Evolutionary conservation across 2,888 invertebrate genomes (phyloP).

Genomic region (Chloromyia formosa): DNA sequence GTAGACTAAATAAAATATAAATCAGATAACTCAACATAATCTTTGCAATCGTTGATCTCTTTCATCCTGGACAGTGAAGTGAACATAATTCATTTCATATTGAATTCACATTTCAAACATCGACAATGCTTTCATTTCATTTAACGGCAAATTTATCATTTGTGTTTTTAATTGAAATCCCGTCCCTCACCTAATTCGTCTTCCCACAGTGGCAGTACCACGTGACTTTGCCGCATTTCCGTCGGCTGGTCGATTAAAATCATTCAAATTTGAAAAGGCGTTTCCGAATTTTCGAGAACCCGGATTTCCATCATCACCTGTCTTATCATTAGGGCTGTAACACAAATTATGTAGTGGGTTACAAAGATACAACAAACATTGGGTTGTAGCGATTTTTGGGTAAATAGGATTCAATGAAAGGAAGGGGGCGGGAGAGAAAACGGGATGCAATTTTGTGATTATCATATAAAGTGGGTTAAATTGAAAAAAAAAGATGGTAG

Average conservation of each 20-base stretch:
- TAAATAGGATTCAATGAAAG: neutral
- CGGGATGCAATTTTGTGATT: neutral
- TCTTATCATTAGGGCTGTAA: constrained; percentile 48
- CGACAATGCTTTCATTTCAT: neutral
- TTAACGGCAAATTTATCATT: constrained; percentile 3
- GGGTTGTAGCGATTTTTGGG: neutral
- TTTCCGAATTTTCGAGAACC: constrained; percentile 58
- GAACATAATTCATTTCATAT: constrained; percentile 12
- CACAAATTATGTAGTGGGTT: constrained; percentile 48
- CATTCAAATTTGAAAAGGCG: constrained; percentile 53
- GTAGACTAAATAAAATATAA: no score
- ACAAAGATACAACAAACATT: constrained; percentile 39
- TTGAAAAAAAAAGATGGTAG: neutral
- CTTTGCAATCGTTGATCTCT: neutral
- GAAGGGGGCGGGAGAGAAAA: neutral
- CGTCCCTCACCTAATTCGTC: constrained; percentile 66
- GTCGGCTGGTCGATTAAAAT: constrained; percentile 63
- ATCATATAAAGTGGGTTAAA: no score
- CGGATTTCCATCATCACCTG: constrained; percentile 53
- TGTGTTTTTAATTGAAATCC: constrained; percentile 37
- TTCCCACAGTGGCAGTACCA: constrained; percentile 60
- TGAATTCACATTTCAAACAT: constrained; percentile 27
- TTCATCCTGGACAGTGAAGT: neutral
- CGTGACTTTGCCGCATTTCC: constrained; percentile 60
- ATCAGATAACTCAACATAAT: no score